Conservation (phyloP, 2,113 vertebrate genomes). For the Cephalopterus ornatus region DNA sequence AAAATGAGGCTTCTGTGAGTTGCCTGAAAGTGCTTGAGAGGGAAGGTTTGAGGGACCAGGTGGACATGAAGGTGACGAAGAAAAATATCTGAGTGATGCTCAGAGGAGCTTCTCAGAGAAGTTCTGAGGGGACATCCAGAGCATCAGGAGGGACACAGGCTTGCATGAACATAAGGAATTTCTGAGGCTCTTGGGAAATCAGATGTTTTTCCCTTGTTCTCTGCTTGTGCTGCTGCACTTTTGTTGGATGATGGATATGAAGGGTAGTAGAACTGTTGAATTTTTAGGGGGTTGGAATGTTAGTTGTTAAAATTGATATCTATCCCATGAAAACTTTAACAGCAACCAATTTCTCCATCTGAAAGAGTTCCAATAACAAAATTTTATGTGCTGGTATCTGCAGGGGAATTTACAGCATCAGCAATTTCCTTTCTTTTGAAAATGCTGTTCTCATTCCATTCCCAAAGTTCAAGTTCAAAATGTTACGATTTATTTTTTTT, state of each 20-base stretch:
- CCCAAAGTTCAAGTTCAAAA: not conserved
- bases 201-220: not conserved
- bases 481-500: not conserved
- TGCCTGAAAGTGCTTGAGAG: not conserved
- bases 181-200: not conserved
- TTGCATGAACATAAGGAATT: not conserved
- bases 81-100: not conserved
- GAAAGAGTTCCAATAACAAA: not conserved
- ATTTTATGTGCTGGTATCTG: not conserved
- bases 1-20: not conserved
- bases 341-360: not conserved
- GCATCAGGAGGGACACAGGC: not conserved
- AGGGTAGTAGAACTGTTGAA: not conserved
- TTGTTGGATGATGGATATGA: not conserved
- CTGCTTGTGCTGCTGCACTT: not conserved
- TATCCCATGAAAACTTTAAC: not conserved
- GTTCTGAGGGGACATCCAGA: not conserved
- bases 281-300: not conserved
- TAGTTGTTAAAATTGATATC: not conserved
- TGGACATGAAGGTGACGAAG: fast-evolving
- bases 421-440: not conserved
- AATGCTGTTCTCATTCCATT: not conserved
- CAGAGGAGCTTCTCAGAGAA: not conserved
- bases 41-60: not conserved
- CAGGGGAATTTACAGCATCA: not conserved